Evolutionary conservation across 2,888 invertebrate species (phyloP).

Genomic region (Andrena hattorfiana): DNA sequence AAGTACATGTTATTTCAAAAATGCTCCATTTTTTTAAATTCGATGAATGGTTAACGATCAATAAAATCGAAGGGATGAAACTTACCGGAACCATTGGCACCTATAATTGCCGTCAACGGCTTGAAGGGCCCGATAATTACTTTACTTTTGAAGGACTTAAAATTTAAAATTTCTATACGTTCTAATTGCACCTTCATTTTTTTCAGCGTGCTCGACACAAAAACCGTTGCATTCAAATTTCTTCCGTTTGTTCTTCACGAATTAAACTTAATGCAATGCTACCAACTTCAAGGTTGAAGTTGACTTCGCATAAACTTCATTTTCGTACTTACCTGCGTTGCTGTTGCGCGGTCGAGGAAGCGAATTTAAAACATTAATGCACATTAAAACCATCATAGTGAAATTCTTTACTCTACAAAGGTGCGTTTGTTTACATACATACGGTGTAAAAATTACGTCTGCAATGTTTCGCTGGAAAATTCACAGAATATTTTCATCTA

Average conservation of each 20-base stretch:
- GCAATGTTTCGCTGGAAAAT: constrained; percentile 32
- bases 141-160: neutral
- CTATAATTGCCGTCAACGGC: neutral
- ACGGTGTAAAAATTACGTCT: constrained; percentile 34
- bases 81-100: constrained; percentile 17
- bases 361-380: constrained; percentile 15
- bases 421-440: constrained; percentile 23
- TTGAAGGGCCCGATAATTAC: neutral
- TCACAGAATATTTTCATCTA: constrained; percentile 29
- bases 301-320: neutral
- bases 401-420: constrained; percentile 30
- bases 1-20: too few relatives aligned
- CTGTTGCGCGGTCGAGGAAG: neutral
- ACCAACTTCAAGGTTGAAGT: neutral
- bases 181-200: constrained; percentile 88
- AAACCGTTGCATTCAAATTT: constrained; percentile 1
- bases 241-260: neutral
- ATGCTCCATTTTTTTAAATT: too few relatives aligned
- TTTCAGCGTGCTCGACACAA: neutral
- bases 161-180: constrained; percentile 53
- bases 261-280: constrained; percentile 1
- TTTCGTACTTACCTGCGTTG: constrained; percentile 7
- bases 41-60: neutral
- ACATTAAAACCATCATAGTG: constrained; percentile 16
- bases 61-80: constrained; percentile 27